Percentiles rank a stretch among this genome's conserved stretches.
Conservation (phyloP, 2,797 vertebrate genomes). For the Eospalax fontanierii region DNA sequence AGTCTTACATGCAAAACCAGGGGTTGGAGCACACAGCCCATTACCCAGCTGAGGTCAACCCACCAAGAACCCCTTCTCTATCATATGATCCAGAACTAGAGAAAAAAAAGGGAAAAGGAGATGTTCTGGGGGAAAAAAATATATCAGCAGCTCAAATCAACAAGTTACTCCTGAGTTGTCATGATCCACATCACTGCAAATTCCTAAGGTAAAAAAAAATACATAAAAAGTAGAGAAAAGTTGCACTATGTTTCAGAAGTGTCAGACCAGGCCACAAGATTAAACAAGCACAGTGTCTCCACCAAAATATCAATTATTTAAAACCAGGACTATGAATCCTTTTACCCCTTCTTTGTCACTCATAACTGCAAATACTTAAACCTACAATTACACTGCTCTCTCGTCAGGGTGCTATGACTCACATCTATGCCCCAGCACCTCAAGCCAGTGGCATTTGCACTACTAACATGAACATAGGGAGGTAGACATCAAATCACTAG, state of each 20-base stretch:
- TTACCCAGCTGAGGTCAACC: conserved; percentile 75
- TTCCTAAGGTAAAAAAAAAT: neutral
- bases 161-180: neutral
- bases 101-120: conserved; percentile 62
- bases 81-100: neutral
- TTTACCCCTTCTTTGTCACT: neutral
- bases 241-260: neutral
- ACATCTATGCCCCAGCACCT: neutral
- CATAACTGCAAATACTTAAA: neutral
- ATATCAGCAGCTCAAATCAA: neutral
- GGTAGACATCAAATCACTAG: neutral
- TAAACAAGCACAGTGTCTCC: neutral
- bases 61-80: conserved; percentile 74
- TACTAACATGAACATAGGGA: neutral
- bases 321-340: neutral
- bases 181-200: neutral
- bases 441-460: neutral
- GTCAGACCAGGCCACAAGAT: neutral
- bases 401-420: neutral
- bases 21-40: conserved; percentile 79
- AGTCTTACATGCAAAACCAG: conserved; percentile 85
- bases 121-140: neutral
- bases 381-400: neutral
- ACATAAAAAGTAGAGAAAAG: conserved; percentile 28
- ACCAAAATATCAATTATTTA: conserved; percentile 15